Conservation (phyloP, 2,113 vertebrate species). For the Motacilla alba region DNA sequence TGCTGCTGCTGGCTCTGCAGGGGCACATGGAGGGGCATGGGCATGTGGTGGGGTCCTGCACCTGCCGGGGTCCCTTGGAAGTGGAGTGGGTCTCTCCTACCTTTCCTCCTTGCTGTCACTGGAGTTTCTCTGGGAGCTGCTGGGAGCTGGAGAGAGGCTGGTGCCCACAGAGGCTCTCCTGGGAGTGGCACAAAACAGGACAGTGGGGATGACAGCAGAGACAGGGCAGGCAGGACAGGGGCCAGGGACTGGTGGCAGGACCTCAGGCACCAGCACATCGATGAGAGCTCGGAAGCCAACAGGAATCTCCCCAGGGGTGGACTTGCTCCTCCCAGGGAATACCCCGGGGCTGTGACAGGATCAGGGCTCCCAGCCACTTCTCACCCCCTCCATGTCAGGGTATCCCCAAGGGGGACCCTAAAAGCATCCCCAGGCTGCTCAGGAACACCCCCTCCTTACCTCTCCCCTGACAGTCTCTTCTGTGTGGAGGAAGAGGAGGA, state of each 20-base stretch:
- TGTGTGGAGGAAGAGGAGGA: slow-evolving; percentile 69
- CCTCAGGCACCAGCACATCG: neutral
- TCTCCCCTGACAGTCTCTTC: slow-evolving; percentile 80
- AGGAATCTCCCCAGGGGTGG: neutral
- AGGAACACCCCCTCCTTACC: slow-evolving; percentile 52
- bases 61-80: rapidly evolving
- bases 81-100: slow-evolving; percentile 9
- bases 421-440: neutral
- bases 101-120: slow-evolving; percentile 75
- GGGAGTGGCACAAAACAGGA: neutral
- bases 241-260: neutral
- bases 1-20: slow-evolving; percentile 74
- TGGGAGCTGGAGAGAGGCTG: slow-evolving; percentile 52
- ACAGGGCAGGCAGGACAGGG: neutral
- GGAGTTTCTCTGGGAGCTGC: slow-evolving; percentile 69
- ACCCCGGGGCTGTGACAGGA: neutral
- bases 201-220: neutral
- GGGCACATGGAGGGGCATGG: neutral
- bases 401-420: neutral
- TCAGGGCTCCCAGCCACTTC: neutral
- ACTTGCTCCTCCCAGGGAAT: neutral
- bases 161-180: slow-evolving; percentile 76
- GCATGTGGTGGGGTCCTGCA: rapidly evolving
- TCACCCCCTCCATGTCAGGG: neutral
- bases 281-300: rapidly evolving